Evolutionary conservation across 2,113 vertebrate species (phyloP).

Genomic region (Lagopus leucura): DNA sequence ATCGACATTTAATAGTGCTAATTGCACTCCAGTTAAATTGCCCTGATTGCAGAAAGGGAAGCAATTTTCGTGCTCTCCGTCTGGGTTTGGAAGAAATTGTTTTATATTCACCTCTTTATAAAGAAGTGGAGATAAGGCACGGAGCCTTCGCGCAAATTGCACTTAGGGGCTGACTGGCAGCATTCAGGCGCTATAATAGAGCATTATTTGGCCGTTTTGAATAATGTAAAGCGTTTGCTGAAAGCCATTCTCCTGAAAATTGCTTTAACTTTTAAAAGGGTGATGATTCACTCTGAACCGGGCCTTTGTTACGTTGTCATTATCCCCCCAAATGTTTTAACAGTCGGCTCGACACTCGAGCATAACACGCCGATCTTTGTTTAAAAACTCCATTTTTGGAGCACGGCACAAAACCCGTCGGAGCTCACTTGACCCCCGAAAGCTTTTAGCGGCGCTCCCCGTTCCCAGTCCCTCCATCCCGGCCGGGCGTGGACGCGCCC

Average conservation of each 20-base stretch:
- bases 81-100: constrained; percentile 96
- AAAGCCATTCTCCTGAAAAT: constrained; percentile 97
- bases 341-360: constrained; percentile 87
- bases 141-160: constrained; percentile 96
- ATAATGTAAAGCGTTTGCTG: constrained; percentile 95
- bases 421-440: constrained; percentile 72
- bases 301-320: constrained; percentile 95
- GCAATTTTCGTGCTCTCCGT: constrained; percentile 93
- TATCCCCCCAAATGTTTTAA: constrained; percentile 93
- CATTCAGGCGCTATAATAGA: constrained; percentile 97
- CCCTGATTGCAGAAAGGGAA: constrained; percentile 98
- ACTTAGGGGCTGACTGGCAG: constrained; percentile 95
- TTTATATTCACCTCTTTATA: constrained; percentile 97
- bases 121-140: constrained; percentile 93
- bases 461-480: neutral
- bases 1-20: constrained; percentile 96
- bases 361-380: constrained; percentile 88
- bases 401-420: constrained; percentile 70
- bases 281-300: constrained; percentile 91
- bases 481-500: no score
- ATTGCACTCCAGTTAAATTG: constrained; percentile 98
- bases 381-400: constrained; percentile 82
- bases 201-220: constrained; percentile 99
- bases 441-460: constrained; percentile 30
- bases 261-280: constrained; percentile 99